These are phyloP conservation scores for Psococerastis gibbosa DNA, from an alignment of 2,888 invertebrate genomes.

Conservation along the genomic window DNA sequence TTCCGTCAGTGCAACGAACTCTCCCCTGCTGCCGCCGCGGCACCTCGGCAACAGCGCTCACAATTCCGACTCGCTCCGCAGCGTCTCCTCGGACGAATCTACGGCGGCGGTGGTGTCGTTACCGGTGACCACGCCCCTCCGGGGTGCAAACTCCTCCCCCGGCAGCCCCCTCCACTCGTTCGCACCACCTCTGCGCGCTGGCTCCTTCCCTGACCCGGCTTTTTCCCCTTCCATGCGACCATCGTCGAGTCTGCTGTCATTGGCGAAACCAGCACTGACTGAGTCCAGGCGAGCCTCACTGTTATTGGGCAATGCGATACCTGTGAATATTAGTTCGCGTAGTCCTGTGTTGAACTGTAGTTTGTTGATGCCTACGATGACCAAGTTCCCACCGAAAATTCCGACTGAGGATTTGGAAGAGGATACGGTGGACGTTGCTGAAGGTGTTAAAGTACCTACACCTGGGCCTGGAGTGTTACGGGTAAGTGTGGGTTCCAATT, in stretches of 20 bases:
- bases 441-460: constrained; percentile 18
- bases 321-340: constrained; percentile 1
- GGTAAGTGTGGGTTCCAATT: too few relatives aligned
- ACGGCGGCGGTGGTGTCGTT: constrained; percentile 5
- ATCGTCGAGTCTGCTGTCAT: background rate
- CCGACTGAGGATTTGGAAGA: constrained; percentile 17
- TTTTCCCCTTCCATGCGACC: background rate
- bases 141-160: background rate
- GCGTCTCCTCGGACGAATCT: constrained; percentile 28
- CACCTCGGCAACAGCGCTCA: constrained; percentile 30
- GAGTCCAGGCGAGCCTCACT: background rate
- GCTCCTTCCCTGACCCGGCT: background rate
- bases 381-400: background rate
- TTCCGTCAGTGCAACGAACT: constrained; percentile 45
- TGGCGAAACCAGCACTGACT: background rate
- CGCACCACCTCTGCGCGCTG: background rate
- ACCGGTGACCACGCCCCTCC: constrained; percentile 3
- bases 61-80: constrained; percentile 38
- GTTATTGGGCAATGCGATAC: constrained; percentile 5
- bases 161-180: background rate
- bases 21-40: constrained; percentile 34
- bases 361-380: too few relatives aligned
- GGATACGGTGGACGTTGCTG: constrained; percentile 22
- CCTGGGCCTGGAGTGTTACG: constrained; percentile 38
- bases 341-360: too few relatives aligned